phyloP scores from a whole-genome alignment of 2,113 vertebrate species.

The Vanacampus margaritifer region DNA sequence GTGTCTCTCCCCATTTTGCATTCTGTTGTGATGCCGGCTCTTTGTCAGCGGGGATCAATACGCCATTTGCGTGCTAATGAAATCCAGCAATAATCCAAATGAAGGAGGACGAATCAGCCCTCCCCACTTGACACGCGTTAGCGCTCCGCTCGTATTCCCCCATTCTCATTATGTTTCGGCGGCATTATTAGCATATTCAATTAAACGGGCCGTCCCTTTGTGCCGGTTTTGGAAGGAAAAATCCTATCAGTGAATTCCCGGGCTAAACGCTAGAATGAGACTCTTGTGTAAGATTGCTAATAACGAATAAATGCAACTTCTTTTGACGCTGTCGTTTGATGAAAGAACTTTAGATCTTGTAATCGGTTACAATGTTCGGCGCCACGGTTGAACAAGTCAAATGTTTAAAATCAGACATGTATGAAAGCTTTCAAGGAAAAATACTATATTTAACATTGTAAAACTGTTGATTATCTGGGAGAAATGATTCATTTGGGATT shows the following conservation, averaged over 20 bases:
- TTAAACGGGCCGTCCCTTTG: not conserved
- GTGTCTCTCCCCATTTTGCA: not conserved
- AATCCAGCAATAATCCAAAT: constrained; percentile 6
- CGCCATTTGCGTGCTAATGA: not conserved
- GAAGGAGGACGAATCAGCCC: not conserved
- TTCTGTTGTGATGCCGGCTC: not conserved
- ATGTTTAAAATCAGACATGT: too few species aligned
- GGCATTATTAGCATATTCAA: constrained; percentile 5
- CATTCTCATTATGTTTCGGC: not conserved
- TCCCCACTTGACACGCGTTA: constrained; percentile 1
- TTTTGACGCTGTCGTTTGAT: not conserved
- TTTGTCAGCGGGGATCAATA: constrained; percentile 3
- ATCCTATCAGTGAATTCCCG: not conserved
- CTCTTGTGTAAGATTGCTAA: not conserved
- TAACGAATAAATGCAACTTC: not conserved
- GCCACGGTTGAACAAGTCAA: too few species aligned
- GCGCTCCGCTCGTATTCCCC: not conserved
- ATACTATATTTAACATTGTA: too few species aligned
- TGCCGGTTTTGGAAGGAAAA: not conserved
- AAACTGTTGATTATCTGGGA: too few species aligned
- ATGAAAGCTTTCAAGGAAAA: too few species aligned
- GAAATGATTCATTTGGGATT: too few species aligned
- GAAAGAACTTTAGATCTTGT: not conserved
- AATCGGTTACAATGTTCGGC: not conserved
- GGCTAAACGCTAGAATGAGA: not conserved